Base-by-base conservation (phyloP, 2,888 invertebrate species). In the Dynastes hyllus region DNA sequence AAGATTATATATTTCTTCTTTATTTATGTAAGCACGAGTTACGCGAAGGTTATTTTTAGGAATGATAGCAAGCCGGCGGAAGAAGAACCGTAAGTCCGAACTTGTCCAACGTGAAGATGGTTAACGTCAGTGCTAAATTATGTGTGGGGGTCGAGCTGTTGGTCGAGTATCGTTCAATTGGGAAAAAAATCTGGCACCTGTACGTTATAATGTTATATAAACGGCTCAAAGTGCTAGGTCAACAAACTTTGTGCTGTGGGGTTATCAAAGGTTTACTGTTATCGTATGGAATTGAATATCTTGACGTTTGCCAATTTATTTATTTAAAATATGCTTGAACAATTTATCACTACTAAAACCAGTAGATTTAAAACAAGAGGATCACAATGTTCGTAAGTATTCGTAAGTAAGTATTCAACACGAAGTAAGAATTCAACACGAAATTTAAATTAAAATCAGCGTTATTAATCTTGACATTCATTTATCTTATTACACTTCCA, bases 191-290 rank as follows among this genome's bases (percentile, higher is more conserved):
- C 67, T 27, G 45, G 45, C 45, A 22, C 37, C 11, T 32, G 22
- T 27, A 22, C 55, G 45, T 70, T 61, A 70, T 77, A 69, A 70
- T 58, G 51, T 69, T 70, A 70, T 70, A 58, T 70, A 69, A 77
- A 77, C 50, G 70, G 40, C 70, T 70, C 40, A 70, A 45, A 40
- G 58, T 13, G 61, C 45, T 61, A 37, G 77, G 69, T 77, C 77
- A 77, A 70, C 77, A 77, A 69, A 77, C 77, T 77, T 77, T 40
- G 16, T 58, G 61, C 53, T 58, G n/a, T 0, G 16, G 22, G 55
- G 55, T 58, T 58, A 58, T 58, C 55, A 58, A 58, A 65, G 32
- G 40, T 58, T 58, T 27, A 22, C 55, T 58, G 55, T 58, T 58
- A 58, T 22, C 55, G n/a, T 27, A 22, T 58, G 22, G 2, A 22